Evolutionary conservation across 2,888 invertebrate species (phyloP).

Genomic region (Pecten maximus): DNA sequence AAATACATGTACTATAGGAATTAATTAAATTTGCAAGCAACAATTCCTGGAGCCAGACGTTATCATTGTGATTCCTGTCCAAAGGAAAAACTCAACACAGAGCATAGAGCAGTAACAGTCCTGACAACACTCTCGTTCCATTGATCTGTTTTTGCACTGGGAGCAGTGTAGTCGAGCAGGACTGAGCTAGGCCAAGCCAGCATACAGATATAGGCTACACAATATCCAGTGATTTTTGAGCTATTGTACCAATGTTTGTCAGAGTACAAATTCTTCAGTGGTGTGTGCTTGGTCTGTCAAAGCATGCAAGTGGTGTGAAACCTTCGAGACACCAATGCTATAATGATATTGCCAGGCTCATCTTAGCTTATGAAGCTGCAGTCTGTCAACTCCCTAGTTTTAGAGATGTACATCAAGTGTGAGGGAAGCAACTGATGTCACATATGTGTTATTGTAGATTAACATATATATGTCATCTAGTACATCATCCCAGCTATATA

Average conservation of each 20-base stretch:
- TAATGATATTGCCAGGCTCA: background rate
- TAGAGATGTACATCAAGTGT: background rate
- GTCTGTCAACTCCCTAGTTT: background rate
- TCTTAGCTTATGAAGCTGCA: background rate
- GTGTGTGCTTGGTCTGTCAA: background rate
- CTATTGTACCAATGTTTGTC: constrained; percentile 30
- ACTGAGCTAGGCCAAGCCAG: background rate
- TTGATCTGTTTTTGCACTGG: constrained; percentile 28
- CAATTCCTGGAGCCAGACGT: constrained; percentile 26
- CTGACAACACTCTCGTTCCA: background rate
- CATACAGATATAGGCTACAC: background rate
- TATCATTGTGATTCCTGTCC: constrained; percentile 4
- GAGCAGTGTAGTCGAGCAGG: background rate
- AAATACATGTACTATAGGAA: constrained; percentile 22
- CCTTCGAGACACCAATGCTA: background rate
- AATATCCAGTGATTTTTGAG: background rate
- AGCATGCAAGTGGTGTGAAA: background rate
- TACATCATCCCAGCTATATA: background rate
- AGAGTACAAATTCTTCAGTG: constrained; percentile 27
- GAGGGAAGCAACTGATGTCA: background rate
- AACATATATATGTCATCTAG: constrained; percentile 1
- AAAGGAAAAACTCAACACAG: constrained; percentile 24
- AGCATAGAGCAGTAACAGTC: background rate
- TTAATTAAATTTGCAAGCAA: constrained; percentile 29
- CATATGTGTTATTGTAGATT: background rate